Evolutionary conservation across 2,888 invertebrate genomes (phyloP), one percentile per base, ranked within the genome.

Genomic region (Amaurobius ferox): DNA sequence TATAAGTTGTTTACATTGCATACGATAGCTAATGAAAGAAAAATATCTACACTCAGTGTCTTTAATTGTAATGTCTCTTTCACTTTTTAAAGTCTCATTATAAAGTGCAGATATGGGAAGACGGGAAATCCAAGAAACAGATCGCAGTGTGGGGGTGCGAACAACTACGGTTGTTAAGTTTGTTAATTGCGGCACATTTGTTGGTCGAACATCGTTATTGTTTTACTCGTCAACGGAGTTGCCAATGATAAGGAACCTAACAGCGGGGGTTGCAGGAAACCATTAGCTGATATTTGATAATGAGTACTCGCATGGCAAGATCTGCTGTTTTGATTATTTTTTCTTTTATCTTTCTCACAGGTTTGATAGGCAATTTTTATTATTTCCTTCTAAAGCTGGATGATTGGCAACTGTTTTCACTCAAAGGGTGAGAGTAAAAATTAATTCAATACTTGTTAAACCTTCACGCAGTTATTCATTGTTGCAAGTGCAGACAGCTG

Each of bases 261-360:
- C 64, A 64, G 64, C 64, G n/a, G 64, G 64, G 30, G 29, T 29
- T 30, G 29, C 64, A 64, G 64, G 64, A 64, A 64, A 64, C 64
- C 29, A 30, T 30, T 29, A 29, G 30, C 29, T 55, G 55, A 55
- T 55, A 55, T 55, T 55, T 55, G 55, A 55, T 64, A 64, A 64
- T 64, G 64, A 64, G 30, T 30, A 55, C 55, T 16, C 55, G 55
- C 23, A 23, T 55, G 55, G 23, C 55, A 23, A 55, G 55, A 5
- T 55, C 2, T 44, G 16, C 16, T 64, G 16, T 64, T 28, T 16
- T 64, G 19, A 28, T 64, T 30, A 29, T 64, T 7, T 64, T 64
- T 64, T 29, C 55, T 6, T 23, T 55, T 55, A 5, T 44, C 13
- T 16, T 16, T 16, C 6, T 35, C 35, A 7, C 16, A 16, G 16